Evolutionary conservation across 2,888 invertebrate genomes (phyloP).

Genomic region (Enchytraeus crypticus): DNA sequence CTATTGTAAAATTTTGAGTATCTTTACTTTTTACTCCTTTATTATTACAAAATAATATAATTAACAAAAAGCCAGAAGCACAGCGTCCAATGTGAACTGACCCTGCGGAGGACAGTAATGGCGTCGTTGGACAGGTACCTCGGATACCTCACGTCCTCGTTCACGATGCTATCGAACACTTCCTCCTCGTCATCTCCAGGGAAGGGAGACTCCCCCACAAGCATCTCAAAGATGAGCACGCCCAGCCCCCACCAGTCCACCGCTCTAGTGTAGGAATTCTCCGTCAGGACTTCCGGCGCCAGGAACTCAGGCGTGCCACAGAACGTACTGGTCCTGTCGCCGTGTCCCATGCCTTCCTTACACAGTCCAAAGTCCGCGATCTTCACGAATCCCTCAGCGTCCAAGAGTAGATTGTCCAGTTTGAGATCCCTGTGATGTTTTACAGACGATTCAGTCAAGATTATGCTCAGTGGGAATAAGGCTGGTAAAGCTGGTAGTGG

Average conservation of each 20-base stretch:
- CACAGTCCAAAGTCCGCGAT: conserved; percentile 96
- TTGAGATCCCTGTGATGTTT: conserved; percentile 79
- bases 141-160: conserved; percentile 98
- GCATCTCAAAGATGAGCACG: conserved; percentile 98
- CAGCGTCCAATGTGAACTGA: conserved; percentile 45
- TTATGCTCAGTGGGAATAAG: no score
- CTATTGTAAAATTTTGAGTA: background rate
- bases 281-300: conserved; percentile 95
- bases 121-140: conserved; percentile 92
- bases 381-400: conserved; percentile 96
- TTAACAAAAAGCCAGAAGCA: background rate
- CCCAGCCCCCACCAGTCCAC: conserved; percentile 99
- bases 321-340: conserved; percentile 90
- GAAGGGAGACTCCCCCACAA: conserved; percentile 98
- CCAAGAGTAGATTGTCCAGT: conserved; percentile 90
- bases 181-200: conserved; percentile 99
- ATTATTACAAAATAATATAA: background rate
- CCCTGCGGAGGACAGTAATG: conserved; percentile 96
- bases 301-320: conserved; percentile 70
- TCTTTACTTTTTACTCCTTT: no score
- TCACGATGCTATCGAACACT: conserved; percentile 98
- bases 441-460: no score
- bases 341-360: conserved; percentile 98
- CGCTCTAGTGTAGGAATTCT: conserved; percentile 93
- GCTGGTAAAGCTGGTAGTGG: no score